These are phyloP conservation scores for Bugula neritina DNA, from an alignment of 2,888 invertebrate genomes.

Conservation along the genomic window DNA sequence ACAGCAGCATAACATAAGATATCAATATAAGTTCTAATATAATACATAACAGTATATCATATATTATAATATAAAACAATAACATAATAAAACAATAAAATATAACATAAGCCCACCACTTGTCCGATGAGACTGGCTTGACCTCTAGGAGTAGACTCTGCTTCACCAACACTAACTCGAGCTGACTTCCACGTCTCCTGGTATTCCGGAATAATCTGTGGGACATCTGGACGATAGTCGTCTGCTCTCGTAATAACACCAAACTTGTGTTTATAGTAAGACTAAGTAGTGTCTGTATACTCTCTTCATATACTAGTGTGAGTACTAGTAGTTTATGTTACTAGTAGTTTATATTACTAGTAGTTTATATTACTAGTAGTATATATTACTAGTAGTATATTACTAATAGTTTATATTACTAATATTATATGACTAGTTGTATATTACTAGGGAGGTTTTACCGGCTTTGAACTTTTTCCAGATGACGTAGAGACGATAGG, in stretches of 20 bases:
- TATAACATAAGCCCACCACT: neutral
- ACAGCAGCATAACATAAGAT: too few relatives aligned
- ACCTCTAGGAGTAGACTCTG: neutral
- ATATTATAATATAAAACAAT: too few relatives aligned
- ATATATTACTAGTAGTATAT: neutral
- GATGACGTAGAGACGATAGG: conserved; percentile 65
- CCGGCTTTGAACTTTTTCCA: conserved; percentile 27
- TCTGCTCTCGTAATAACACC: too few relatives aligned
- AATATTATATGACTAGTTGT: too few relatives aligned
- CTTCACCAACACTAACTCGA: neutral
- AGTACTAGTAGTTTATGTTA: too few relatives aligned
- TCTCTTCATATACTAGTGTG: too few relatives aligned
- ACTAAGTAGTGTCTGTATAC: too few relatives aligned
- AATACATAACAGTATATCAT: too few relatives aligned
- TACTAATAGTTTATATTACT: too few relatives aligned
- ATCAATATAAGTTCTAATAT: too few relatives aligned
- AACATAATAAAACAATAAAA: neutral
- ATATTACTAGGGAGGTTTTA: too few relatives aligned
- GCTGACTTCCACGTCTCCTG: neutral
- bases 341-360: neutral
- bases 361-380: neutral
- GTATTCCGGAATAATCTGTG: conserved; percentile 2
- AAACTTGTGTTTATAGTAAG: too few relatives aligned
- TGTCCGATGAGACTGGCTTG: neutral
- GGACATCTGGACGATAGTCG: conserved; percentile 17